phyloP scores from a whole-genome alignment of 2,113 vertebrate genomes.

The Pantherophis guttatus region DNA sequence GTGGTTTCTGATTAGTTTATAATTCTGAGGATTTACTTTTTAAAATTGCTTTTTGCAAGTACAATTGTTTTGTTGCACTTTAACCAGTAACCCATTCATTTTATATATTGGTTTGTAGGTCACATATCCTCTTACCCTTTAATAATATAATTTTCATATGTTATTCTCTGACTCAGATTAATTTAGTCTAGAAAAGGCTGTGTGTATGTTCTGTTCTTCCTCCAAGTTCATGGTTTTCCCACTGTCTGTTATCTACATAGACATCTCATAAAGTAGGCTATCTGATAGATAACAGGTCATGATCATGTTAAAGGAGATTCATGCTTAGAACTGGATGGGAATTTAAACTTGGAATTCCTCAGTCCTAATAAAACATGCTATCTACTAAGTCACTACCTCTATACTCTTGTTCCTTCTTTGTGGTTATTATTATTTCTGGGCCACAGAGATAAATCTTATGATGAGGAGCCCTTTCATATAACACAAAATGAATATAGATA shows the following conservation, averaged over 20 bases:
- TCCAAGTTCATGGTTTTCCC: not conserved
- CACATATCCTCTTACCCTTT: not conserved
- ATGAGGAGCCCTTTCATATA: not conserved
- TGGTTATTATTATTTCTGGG: not conserved
- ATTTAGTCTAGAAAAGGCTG: not conserved
- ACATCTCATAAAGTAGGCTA: not conserved
- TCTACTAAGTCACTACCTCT: not conserved
- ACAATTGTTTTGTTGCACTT: not conserved
- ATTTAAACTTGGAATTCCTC: not conserved
- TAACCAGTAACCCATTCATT: not conserved
- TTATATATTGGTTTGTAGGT: not conserved
- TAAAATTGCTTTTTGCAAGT: accelerated
- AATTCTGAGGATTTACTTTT: not conserved
- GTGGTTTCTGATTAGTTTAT: not conserved
- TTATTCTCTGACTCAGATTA: not conserved
- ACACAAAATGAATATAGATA: not conserved
- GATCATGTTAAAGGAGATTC: not conserved
- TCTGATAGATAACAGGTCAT: not conserved
- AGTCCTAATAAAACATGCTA: not conserved
- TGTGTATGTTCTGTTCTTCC: not conserved
- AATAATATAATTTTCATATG: not conserved
- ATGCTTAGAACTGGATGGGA: not conserved
- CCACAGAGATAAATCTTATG: not conserved
- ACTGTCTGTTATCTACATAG: not conserved
- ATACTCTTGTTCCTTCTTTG: not conserved